Base-by-base conservation (phyloP, 2,797 vertebrate species). In the Cossypha caffra region DNA sequence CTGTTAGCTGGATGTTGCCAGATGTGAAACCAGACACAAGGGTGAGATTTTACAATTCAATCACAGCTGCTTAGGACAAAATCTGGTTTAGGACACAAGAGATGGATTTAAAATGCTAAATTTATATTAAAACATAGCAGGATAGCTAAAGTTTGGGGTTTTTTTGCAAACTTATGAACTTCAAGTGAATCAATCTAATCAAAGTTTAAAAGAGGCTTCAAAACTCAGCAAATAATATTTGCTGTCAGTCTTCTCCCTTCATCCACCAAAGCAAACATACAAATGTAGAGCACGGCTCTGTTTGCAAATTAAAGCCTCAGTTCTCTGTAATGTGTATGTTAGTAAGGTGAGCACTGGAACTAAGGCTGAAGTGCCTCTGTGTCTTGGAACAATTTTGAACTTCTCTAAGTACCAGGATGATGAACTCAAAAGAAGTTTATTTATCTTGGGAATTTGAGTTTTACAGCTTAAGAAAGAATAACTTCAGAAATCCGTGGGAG, bases 21-120 rank as follows among this genome's bases (percentile, higher is more conserved):
- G 97, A 98, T 98, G 97, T 98, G 98, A 97, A 98, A 97, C 96
- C 98, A 98, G 97, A 98, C 98, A 97, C 97, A 95, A 95, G 96
- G 93, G 97, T 98, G 97, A 98, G 96, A 97, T 97, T 98, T 98
- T 98, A 97, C 98, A 98, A 96, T 98, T 97, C 94, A 86, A 75
- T 94, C 95, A 74, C 98, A 98, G 96, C 97, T 98, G 98, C 91
- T 96, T 93, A 82, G 83, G 80, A 96, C 91, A 95, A 93, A 97
- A 97, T 96, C 96, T 97, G 97, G 89, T 96, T 95, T 94, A 93
- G 95, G 93, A 97, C 68, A 96, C 86, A 54, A 95, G 83, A 90
- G 88, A 95, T 97, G 86, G 93, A 96, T 97, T 97, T 96, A 74
- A 97, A 98, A 97, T 96, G 83, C 77, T 96, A 55, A 94, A 90